A percentile compares a stretch with the other conserved stretches of the same genome.
Conservation (phyloP, 2,888 invertebrate species). For the Rhogogaster chlorosoma region DNA sequence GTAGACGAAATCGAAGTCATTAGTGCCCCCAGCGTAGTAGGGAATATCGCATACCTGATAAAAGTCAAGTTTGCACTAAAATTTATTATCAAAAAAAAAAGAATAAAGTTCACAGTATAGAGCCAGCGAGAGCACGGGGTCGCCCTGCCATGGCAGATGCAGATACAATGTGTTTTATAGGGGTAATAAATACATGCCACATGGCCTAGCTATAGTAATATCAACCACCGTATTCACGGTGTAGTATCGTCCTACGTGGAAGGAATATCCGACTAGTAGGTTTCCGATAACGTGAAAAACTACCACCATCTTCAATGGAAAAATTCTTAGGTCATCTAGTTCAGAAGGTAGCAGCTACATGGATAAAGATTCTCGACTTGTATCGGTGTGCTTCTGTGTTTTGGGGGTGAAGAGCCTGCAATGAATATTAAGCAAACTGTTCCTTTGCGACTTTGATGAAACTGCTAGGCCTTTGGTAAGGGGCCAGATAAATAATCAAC, state of each 20-base stretch:
- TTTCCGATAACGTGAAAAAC: slow-evolving; percentile 39
- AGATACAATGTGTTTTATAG: slow-evolving; percentile 49
- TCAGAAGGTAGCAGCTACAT: neutral
- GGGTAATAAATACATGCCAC: slow-evolving; percentile 45
- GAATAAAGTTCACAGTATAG: slow-evolving; percentile 33
- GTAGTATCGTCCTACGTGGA: slow-evolving; percentile 25
- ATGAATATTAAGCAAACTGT: slow-evolving; percentile 16
- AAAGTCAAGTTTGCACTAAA: slow-evolving; percentile 49
- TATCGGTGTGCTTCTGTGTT: slow-evolving; percentile 2
- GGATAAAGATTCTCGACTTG: neutral
- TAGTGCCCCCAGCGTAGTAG: slow-evolving; percentile 10
- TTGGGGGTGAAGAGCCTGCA: neutral
- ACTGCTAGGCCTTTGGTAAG: neutral
- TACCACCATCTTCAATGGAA: slow-evolving; percentile 1
- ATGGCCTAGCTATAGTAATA: slow-evolving; percentile 44
- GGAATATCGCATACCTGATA: slow-evolving; percentile 42
- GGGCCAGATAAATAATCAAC: slow-evolving; percentile 12
- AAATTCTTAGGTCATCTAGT: slow-evolving; percentile 27
- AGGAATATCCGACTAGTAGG: slow-evolving; percentile 21
- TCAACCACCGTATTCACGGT: slow-evolving; percentile 8
- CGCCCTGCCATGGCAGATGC: slow-evolving; percentile 14
- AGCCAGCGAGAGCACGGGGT: neutral
- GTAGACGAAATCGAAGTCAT: slow-evolving; percentile 41
- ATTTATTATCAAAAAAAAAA: slow-evolving; percentile 27
- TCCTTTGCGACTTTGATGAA: neutral